Evolutionary conservation across 2,888 invertebrate genomes (phyloP), one percentile per base, ranked within the genome.

Genomic region (Drosophila dives): DNA sequence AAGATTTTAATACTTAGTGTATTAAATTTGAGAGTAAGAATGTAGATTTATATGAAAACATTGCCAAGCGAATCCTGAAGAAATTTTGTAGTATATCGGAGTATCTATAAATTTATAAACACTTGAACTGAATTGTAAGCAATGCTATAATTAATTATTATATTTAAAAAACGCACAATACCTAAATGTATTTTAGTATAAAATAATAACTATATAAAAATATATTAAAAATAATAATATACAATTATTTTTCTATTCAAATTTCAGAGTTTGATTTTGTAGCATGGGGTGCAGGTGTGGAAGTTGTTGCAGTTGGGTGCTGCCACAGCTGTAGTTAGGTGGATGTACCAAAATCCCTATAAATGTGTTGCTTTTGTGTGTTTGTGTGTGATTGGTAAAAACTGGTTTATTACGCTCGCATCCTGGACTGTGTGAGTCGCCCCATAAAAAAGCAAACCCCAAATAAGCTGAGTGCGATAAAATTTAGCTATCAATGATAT

Each of bases 381-480:
- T 67, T 6, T 54, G n/a, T 61, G 12, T 56, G 40, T 20, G n/a
- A 20, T 17, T 45, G 17, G 15, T 38, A 68, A 42, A 73, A 56
- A 70, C 64, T 50, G 70, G 64, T 74, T 70, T 73, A 70, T 66
- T 62, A 17, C 36, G 32, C 54, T 53, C 42, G 45, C 65, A 80
- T 80, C 80, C 79, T 80, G 72, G 23, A 59, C 36, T 68, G 26
- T 34, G 40, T 58, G 54, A 50, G 48, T 42, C 33, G 45, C 53
- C 51, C 51, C 45, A 63, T 29, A 34, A 64, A 70, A 32, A 42
- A 12, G 50, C 48, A 64, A 71, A 59, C 60, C 66, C 56, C 65
- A 66, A 45, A 72, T 62, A 53, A 68, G 51, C 62, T 49, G 29
- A 63, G 62, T 34, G 72, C 72, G 58, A 76, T 79, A 80, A 80